Evolutionary conservation across 2,113 vertebrate species (phyloP).

Genomic region (Nerophis ophidion): DNA sequence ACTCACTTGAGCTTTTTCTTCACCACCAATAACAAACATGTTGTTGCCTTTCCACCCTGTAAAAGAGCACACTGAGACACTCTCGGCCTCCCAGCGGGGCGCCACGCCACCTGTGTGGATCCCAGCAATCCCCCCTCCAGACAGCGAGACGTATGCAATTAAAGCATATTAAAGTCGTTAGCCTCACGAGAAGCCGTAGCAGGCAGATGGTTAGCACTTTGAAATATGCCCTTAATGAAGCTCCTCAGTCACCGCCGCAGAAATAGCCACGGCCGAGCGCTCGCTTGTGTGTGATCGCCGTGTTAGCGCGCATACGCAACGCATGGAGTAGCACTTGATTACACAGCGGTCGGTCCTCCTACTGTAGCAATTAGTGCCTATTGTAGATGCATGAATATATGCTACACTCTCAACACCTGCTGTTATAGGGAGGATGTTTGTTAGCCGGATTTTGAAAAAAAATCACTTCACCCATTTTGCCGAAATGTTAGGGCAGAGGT

Average conservation of each 20-base stretch:
- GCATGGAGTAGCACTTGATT: slow-evolving; percentile 37
- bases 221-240: slow-evolving; percentile 61
- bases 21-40: too few species aligned
- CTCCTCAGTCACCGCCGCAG: slow-evolving; percentile 37
- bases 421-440: too few species aligned
- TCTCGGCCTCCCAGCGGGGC: slow-evolving; percentile 33
- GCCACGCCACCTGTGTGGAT: slow-evolving; percentile 49
- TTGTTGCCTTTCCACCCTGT: too few species aligned
- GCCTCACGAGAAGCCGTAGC: slow-evolving; percentile 48
- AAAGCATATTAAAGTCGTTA: slow-evolving; percentile 62
- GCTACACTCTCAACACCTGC: not conserved
- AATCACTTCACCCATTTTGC: too few species aligned
- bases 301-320: slow-evolving; percentile 9
- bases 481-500: too few species aligned
- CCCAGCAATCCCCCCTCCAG: slow-evolving; percentile 23
- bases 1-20: too few species aligned
- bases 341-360: slow-evolving; percentile 30
- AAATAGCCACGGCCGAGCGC: slow-evolving; percentile 3
- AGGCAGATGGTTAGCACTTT: slow-evolving; percentile 55
- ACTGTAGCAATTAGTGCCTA: slow-evolving; percentile 26
- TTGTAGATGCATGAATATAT: slow-evolving; percentile 32
- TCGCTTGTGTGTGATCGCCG: slow-evolving; percentile 5
- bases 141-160: slow-evolving; percentile 58
- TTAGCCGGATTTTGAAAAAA: too few species aligned
- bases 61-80: slow-evolving; percentile 6